Conservation (phyloP, 2,113 vertebrate genomes). For the Actenoides lindsayi region DNA sequence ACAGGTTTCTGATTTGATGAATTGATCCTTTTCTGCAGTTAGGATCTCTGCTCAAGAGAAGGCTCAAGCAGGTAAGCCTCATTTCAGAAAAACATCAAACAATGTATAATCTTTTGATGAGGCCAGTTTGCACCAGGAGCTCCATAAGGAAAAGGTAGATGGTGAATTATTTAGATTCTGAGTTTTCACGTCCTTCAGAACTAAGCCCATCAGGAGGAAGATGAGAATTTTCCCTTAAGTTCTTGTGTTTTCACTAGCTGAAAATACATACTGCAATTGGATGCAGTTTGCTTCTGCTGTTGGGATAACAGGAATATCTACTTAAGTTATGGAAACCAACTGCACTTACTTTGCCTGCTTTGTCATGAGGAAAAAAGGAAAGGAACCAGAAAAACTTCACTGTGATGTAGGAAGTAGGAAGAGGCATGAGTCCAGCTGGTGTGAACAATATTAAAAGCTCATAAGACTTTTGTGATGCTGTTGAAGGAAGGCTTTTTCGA, state of each 20-base stretch:
- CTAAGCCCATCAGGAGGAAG: neutral
- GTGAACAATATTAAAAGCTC: neutral
- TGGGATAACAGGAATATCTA: neutral
- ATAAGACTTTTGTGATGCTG: neutral
- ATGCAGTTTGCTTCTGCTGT: neutral
- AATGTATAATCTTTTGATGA: neutral
- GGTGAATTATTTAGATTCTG: neutral
- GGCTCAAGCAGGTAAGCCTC: neutral
- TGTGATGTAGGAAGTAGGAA: neutral
- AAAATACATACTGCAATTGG: neutral
- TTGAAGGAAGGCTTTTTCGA: neutral
- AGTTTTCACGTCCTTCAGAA: neutral
- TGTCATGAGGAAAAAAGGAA: neutral
- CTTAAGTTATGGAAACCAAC: neutral
- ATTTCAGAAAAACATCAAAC: neutral
- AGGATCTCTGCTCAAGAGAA: neutral
- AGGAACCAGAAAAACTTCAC: neutral
- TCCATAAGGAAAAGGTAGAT: neutral
- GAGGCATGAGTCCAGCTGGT: neutral
- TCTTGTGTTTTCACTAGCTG: neutral
- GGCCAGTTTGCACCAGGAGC: neutral
- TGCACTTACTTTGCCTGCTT: neutral
- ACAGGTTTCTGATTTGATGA: neutral
- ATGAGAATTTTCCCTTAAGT: neutral
- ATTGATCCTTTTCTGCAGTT: neutral